These are phyloP conservation scores for Hecatera dysodea DNA, from an alignment of 2,888 invertebrate species.

Conservation along the genomic window DNA sequence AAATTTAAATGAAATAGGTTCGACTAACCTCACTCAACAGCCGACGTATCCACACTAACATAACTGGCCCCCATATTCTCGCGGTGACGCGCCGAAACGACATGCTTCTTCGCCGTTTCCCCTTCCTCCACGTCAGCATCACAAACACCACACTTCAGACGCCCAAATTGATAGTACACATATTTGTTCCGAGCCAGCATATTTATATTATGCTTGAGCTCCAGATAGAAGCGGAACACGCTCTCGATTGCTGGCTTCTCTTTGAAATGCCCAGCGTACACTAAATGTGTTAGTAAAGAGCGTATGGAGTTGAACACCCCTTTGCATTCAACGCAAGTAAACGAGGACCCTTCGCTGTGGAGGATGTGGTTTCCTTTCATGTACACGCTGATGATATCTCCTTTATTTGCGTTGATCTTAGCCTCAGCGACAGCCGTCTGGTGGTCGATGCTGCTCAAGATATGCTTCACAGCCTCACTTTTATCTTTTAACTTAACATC, in stretches of 20 bases:
- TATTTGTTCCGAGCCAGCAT: slow-evolving; percentile 86
- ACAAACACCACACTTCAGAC: slow-evolving; percentile 85
- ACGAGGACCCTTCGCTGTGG: slow-evolving; percentile 82
- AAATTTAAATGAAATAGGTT: background rate
- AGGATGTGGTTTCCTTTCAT: slow-evolving; percentile 84
- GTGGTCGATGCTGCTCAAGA: slow-evolving; percentile 79
- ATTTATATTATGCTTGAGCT: slow-evolving; percentile 85
- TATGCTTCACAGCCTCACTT: slow-evolving; percentile 77
- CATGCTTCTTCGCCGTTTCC: slow-evolving; percentile 86
- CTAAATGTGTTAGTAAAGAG: slow-evolving; percentile 81
- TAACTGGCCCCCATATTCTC: slow-evolving; percentile 89
- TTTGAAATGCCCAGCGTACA: slow-evolving; percentile 83
- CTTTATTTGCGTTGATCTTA: slow-evolving; percentile 74
- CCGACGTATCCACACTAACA: slow-evolving; percentile 81
- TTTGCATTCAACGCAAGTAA: slow-evolving; percentile 80
- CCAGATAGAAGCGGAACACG: slow-evolving; percentile 86
- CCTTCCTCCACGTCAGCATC: slow-evolving; percentile 81
- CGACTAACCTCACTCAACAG: slow-evolving; percentile 82
- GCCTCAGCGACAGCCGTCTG: slow-evolving; percentile 77
- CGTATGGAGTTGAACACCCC: slow-evolving; percentile 83
- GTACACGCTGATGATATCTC: slow-evolving; percentile 86
- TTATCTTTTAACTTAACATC: slow-evolving; percentile 74
- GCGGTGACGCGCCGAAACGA: slow-evolving; percentile 82
- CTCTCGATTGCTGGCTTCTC: slow-evolving; percentile 80
- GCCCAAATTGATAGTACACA: slow-evolving; percentile 84